Conservation (phyloP, 2,113 vertebrate species). For the Lepisosteus oculatus region DNA sequence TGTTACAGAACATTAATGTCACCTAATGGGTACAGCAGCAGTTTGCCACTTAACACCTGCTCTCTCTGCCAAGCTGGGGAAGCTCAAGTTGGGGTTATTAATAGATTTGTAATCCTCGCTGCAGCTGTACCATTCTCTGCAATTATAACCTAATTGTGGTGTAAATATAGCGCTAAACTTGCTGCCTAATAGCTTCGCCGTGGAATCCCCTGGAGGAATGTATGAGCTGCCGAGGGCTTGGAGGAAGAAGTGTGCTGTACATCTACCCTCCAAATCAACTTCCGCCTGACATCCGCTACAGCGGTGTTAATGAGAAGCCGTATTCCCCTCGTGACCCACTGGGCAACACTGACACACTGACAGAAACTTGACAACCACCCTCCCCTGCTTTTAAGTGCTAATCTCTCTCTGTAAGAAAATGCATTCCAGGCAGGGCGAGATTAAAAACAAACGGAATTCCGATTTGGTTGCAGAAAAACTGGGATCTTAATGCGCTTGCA, state of each 20-base stretch:
- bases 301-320: neutral
- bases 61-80: neutral
- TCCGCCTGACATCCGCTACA: neutral
- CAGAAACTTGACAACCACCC: neutral
- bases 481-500: too few relatives aligned
- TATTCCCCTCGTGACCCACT: neutral
- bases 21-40: neutral
- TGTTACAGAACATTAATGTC: neutral
- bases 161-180: neutral
- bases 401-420: too few relatives aligned
- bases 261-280: neutral
- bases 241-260: neutral
- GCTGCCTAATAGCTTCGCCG: neutral
- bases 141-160: neutral
- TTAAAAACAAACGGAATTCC: too few relatives aligned
- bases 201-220: neutral
- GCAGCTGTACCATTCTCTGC: neutral
- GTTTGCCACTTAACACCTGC: neutral
- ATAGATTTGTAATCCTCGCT: conserved; percentile 1
- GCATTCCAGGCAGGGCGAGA: too few relatives aligned
- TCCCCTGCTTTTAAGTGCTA: too few relatives aligned
- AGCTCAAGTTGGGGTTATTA: neutral
- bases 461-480: too few relatives aligned
- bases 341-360: neutral
- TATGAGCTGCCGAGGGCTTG: neutral